A percentile compares a stretch with the other conserved stretches of the same genome.
Conservation (phyloP, 2,888 invertebrate species). For the Phymatocera aterrima region DNA sequence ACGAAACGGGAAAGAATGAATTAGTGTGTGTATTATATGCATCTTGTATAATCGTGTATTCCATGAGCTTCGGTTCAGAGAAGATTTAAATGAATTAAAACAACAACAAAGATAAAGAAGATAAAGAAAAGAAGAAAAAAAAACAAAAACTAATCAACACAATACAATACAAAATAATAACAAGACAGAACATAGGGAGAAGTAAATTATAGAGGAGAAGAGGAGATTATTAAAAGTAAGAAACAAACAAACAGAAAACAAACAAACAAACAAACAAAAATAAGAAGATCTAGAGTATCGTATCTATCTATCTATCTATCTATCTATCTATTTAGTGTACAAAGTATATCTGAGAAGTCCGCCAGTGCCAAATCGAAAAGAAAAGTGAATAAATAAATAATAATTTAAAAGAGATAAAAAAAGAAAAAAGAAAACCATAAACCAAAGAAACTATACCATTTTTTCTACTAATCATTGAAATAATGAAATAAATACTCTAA, state of each 20-base stretch:
- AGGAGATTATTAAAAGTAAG: slow-evolving; percentile 42
- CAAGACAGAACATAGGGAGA: slow-evolving; percentile 45
- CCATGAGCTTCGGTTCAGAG: slow-evolving; percentile 65
- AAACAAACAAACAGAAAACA: slow-evolving; percentile 40
- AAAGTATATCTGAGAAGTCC: slow-evolving; percentile 72
- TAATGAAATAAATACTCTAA: slow-evolving; percentile 55
- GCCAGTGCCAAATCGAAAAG: slow-evolving; percentile 73
- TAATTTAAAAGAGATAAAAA: slow-evolving; percentile 58
- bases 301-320: slow-evolving; percentile 62
- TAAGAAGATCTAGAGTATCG: slow-evolving; percentile 57
- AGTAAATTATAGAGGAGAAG: slow-evolving; percentile 43
- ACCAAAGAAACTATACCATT: slow-evolving; percentile 75
- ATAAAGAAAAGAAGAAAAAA: slow-evolving; percentile 34
- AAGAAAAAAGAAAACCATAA: slow-evolving; percentile 64
- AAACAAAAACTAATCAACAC: slow-evolving; percentile 58
- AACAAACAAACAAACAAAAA: slow-evolving; percentile 53
- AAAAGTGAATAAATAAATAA: slow-evolving; percentile 56
- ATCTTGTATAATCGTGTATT: slow-evolving; percentile 65
- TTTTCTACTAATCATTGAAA: slow-evolving; percentile 71
- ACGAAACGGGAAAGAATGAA: slow-evolving; percentile 69
- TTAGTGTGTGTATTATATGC: slow-evolving; percentile 74
- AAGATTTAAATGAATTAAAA: slow-evolving; percentile 63
- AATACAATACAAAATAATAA: slow-evolving; percentile 45
- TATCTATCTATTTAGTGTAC: slow-evolving; percentile 69
- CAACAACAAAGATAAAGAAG: slow-evolving; percentile 52